Percentiles rank a stretch among this genome's conserved stretches.
These are phyloP conservation scores for Panurus biarmicus DNA, from an alignment of 2,113 vertebrate species.

Conservation along the genomic window DNA sequence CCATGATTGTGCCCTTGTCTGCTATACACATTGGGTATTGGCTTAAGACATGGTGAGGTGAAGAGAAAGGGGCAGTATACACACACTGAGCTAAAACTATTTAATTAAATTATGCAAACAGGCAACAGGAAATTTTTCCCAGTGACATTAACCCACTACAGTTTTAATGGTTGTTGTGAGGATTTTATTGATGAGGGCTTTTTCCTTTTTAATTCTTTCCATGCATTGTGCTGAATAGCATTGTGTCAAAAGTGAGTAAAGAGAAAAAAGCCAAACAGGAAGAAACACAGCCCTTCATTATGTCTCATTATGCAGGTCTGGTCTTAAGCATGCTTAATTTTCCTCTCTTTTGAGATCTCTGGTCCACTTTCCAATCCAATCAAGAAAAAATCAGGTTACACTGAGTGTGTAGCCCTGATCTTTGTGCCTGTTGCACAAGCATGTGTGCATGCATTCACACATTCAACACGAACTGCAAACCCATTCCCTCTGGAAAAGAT, in stretches of 20 bases:
- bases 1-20: not conserved
- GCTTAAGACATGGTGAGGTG: not conserved
- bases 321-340: not conserved
- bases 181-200: not conserved
- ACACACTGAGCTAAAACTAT: not conserved
- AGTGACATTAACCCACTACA: not conserved
- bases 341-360: not conserved
- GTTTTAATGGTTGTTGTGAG: not conserved
- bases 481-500: not conserved
- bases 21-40: not conserved
- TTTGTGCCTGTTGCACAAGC: rapidly evolving
- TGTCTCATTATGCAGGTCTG: not conserved
- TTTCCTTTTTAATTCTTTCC: not conserved
- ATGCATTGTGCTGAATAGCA: not conserved
- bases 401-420: not conserved
- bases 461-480: rapidly evolving
- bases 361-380: not conserved
- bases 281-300: not conserved
- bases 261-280: not conserved
- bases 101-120: not conserved
- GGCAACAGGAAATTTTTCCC: not conserved
- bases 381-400: not conserved
- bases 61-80: not conserved
- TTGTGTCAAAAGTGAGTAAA: not conserved
- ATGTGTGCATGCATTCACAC: rapidly evolving